phyloP scores from a whole-genome alignment of 2,888 invertebrate genomes.

The Oasisia sp. region DNA sequence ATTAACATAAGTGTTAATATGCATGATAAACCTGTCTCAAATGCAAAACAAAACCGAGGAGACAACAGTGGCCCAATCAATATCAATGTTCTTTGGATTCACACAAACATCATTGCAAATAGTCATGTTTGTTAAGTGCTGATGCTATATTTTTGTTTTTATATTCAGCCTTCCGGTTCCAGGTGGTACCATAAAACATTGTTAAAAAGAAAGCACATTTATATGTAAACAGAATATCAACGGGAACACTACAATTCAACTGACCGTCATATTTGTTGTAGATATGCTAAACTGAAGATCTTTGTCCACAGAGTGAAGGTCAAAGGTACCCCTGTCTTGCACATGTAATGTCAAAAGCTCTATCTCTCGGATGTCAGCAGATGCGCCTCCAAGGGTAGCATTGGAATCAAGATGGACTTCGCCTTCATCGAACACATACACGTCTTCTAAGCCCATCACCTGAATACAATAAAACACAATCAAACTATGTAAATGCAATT shows the following conservation, averaged over 20 bases:
- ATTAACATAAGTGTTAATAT: too few species aligned
- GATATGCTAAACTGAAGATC: constrained; percentile 39
- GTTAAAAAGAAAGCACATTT: neutral
- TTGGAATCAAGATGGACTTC: constrained; percentile 45
- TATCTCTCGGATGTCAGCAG: constrained; percentile 37
- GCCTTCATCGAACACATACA: constrained; percentile 53
- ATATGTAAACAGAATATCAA: neutral
- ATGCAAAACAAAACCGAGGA: too few species aligned
- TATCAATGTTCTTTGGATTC: too few species aligned
- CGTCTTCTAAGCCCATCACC: constrained; percentile 51
- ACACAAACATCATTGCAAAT: too few species aligned
- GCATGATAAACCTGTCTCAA: too few species aligned
- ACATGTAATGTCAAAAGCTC: constrained; percentile 48
- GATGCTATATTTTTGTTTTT: neutral
- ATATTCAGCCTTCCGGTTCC: too few species aligned
- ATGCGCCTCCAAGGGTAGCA: constrained; percentile 46
- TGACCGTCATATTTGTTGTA: constrained; percentile 43
- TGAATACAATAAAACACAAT: constrained; percentile 25
- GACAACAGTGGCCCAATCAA: too few species aligned
- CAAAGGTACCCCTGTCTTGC: constrained; percentile 49
- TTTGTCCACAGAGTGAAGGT: constrained; percentile 34
- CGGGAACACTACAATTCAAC: constrained; percentile 18
- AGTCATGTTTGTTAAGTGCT: neutral
- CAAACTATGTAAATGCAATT: neutral
- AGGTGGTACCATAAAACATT: neutral